phyloP scores from a whole-genome alignment of 2,797 vertebrate species.

The Enteromius trimaculatus region DNA sequence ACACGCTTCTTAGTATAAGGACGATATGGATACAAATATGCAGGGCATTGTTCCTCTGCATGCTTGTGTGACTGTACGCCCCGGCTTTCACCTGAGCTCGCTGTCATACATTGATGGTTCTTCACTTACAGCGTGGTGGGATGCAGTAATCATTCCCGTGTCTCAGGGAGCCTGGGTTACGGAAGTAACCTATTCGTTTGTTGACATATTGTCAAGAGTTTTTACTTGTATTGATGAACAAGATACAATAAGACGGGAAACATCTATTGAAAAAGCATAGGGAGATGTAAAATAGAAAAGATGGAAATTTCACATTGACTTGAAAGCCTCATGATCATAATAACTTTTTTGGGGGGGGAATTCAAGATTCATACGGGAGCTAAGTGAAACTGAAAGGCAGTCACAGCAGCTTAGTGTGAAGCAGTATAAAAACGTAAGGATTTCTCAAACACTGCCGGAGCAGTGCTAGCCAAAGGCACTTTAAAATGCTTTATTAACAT shows the following conservation, averaged over 20 bases:
- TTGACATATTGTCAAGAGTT: neutral
- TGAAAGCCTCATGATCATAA: neutral
- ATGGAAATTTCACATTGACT: neutral
- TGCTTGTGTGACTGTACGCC: too few species aligned
- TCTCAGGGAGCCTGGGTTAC: too few species aligned
- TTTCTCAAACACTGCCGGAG: slow-evolving; percentile 52
- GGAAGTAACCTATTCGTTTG: too few species aligned
- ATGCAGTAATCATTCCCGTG: too few species aligned
- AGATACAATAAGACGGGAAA: neutral
- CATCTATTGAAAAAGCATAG: neutral
- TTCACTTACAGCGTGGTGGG: too few species aligned
- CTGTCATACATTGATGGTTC: too few species aligned
- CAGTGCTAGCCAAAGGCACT: slow-evolving; percentile 52
- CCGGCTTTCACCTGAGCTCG: too few species aligned
- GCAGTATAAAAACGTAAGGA: slow-evolving; percentile 43
- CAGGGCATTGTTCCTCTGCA: too few species aligned
- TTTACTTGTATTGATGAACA: neutral
- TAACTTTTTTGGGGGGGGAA: neutral
- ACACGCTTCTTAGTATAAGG: too few species aligned
- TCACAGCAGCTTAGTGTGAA: slow-evolving; percentile 51
- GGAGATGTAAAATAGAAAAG: neutral
- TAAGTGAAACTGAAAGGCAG: slow-evolving; percentile 60
- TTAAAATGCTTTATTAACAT: slow-evolving; percentile 54
- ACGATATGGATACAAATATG: too few species aligned
- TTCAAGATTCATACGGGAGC: slow-evolving; percentile 2